Base-by-base conservation (phyloP, 2,888 invertebrate genomes). In the Lycophotia porphyrea region DNA sequence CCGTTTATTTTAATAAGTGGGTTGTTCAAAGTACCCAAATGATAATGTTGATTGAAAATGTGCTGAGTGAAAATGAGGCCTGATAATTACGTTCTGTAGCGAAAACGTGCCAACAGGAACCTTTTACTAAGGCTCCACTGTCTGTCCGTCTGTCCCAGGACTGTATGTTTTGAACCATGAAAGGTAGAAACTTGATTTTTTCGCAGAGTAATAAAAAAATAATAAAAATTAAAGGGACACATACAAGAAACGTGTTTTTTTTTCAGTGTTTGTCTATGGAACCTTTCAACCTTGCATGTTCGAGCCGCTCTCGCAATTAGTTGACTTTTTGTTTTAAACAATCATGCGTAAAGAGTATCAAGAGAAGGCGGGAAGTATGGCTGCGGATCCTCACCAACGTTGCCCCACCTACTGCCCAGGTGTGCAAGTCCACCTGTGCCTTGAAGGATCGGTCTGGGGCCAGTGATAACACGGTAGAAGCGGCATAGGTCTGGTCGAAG, bases 31-130 rank as follows among this genome's bases (percentile, higher is more conserved):
- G 58, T 27, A n/a, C 36, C 9, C 2, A 27, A 65, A 76, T 52
- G 42, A 15, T 52, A 36, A 69, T 60, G 27, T 44, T 69, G 7
- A 76, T 65, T 49, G 18, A 74, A 66, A 80, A 47, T 55, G 18
- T 2, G 2, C 18, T 31, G 15, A 27, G 18, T 24, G 21, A n/a
- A 71, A 76, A 63, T 27, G 18, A 2, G 55, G 21, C 0, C 11
- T 24, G 8, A 58, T 27, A 34, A 42, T 42, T 42, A 42, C 42
- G 13, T 42, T 42, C 42, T 13, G 42, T 42, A 15, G 15, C 42
- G 13, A 42, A 31, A 58, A 15, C 5, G 27, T 52, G n/a, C 11
- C 52, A n/a, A 1, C 4, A 3, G 52, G n/a, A 52, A 4, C 52
- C 21, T 15, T 15, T 27, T 27, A 55, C 5, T 9, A 27, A 27